Percentiles rank a stretch among this genome's conserved stretches.
Conservation (phyloP, 30 jellyfish, hydroid and myxozoan genomes). For the Pseudorhiza aurosa region DNA sequence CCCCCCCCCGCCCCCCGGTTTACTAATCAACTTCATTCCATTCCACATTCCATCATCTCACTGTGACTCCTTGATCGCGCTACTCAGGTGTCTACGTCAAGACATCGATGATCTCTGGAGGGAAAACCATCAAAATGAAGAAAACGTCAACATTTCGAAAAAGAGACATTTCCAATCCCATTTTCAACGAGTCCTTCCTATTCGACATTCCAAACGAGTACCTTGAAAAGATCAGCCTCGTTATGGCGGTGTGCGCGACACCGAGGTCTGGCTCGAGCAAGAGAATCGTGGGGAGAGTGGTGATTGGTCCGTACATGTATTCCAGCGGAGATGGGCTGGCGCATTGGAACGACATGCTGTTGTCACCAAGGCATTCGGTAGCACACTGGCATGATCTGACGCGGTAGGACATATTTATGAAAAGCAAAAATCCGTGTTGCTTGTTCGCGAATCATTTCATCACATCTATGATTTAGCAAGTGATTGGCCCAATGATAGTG, state of each 20-base stretch:
- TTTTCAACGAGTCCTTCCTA: constrained; percentile 90
- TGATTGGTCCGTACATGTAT: constrained; percentile 93
- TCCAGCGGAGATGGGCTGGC: constrained; percentile 94
- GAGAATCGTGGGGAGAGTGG: constrained; percentile 75
- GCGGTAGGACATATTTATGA: neutral
- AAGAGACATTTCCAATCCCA: constrained; percentile 73
- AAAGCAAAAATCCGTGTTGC: neutral
- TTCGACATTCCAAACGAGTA: constrained; percentile 78
- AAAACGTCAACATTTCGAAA: constrained; percentile 75
- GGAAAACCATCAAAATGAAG: constrained; percentile 79
- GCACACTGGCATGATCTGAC: constrained; percentile 89
- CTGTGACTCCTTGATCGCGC: no score
- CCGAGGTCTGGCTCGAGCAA: constrained; percentile 76
- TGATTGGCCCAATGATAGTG: no score
- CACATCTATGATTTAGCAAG: no score
- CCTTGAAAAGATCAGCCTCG: constrained; percentile 82
- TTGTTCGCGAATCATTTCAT: no score
- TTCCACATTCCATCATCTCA: no score
- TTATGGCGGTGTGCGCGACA: constrained; percentile 76
- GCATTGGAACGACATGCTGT: constrained; percentile 96
- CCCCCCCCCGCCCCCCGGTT: no score
- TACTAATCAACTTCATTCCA: no score
- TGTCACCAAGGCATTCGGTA: constrained; percentile 86
- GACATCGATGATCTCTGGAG: constrained; percentile 76
- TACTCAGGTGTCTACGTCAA: constrained; percentile 84